Percentiles rank a stretch among this genome's conserved stretches.
phyloP scores from a whole-genome alignment of 2,888 invertebrate species.

The Augiades crinisus region DNA sequence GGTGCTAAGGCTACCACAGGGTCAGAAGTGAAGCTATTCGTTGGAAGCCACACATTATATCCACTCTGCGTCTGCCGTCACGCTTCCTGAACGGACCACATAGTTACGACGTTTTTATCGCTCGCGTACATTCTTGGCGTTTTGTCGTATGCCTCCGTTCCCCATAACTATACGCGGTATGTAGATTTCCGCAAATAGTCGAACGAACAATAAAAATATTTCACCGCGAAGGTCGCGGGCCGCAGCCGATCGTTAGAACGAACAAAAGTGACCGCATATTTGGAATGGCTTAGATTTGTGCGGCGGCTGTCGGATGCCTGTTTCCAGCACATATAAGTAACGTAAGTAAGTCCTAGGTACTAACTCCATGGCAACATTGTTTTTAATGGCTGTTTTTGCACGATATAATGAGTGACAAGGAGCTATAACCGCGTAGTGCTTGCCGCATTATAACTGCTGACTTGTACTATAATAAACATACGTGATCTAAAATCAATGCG shows the following conservation, averaged over 20 bases:
- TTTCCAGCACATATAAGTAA: neutral
- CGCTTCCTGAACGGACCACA: neutral
- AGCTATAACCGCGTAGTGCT: too few relatives aligned
- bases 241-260: neutral
- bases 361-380: neutral
- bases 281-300: slow-evolving; percentile 3
- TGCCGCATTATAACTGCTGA: too few relatives aligned
- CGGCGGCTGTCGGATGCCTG: neutral
- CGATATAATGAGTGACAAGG: too few relatives aligned
- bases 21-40: neutral
- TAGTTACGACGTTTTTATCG: neutral
- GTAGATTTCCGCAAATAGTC: slow-evolving; percentile 16
- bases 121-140: neutral
- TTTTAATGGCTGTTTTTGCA: neutral
- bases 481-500: too few relatives aligned
- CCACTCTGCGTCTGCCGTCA: neutral
- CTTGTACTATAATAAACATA: too few relatives aligned
- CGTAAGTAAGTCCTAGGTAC: too few relatives aligned
- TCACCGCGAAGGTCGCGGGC: slow-evolving; percentile 4
- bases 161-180: neutral
- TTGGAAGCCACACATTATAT: neutral
- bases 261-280: slow-evolving; percentile 5
- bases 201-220: slow-evolving; percentile 7
- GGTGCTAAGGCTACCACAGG: neutral
- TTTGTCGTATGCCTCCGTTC: slow-evolving; percentile 3